Percentiles rank a stretch among this genome's conserved stretches.
phyloP scores from a whole-genome alignment of 2,797 vertebrate genomes.

The Acanthiza pusilla region DNA sequence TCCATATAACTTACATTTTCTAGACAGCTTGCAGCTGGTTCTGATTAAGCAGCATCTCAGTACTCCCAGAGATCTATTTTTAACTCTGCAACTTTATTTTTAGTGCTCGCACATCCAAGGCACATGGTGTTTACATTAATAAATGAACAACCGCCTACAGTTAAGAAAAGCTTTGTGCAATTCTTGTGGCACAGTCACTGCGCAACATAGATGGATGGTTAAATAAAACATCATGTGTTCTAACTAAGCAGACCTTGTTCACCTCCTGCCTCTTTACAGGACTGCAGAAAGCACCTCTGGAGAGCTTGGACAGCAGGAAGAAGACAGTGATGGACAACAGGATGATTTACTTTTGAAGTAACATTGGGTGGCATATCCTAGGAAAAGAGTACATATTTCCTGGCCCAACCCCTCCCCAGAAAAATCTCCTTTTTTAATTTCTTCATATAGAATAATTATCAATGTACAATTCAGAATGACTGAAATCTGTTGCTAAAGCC shows the following conservation, averaged over 20 bases:
- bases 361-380: not conserved
- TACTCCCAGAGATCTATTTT: conserved; percentile 77
- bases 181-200: conserved; percentile 31
- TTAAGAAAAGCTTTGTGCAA: conserved; percentile 66
- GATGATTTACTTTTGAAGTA: not conserved
- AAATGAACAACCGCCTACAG: conserved; percentile 74
- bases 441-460: not conserved
- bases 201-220: not conserved
- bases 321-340: not conserved
- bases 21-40: conserved; percentile 84
- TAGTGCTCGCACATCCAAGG: conserved; percentile 74
- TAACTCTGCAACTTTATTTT: conserved; percentile 76
- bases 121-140: conserved; percentile 77
- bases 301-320: not conserved
- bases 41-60: conserved; percentile 80
- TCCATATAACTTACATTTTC: conserved; percentile 78
- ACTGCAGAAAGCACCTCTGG: not conserved
- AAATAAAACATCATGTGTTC: not conserved
- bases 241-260: not conserved
- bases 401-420: not conserved
- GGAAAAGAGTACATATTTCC: not conserved
- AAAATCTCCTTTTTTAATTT: not conserved
- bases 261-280: not conserved
- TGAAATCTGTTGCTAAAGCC: not conserved
- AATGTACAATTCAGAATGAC: not conserved